Conservation (phyloP, 2,888 invertebrate genomes). For the Taenaris catops region DNA sequence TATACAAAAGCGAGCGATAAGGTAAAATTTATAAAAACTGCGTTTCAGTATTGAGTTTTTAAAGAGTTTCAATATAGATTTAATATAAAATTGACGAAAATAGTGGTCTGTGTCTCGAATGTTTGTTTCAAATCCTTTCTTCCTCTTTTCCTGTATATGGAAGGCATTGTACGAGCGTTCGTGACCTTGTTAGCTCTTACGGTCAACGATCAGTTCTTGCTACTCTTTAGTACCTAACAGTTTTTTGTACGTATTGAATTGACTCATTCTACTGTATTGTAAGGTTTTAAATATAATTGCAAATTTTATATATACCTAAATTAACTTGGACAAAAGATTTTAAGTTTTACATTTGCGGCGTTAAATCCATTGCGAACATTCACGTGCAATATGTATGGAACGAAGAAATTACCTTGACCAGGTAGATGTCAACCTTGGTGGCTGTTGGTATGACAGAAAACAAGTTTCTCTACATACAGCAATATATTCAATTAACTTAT, state of each 20-base stretch:
- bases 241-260: slow-evolving; percentile 54
- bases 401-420: slow-evolving; percentile 57
- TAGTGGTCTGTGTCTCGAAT: no score
- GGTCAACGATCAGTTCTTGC: slow-evolving; percentile 54
- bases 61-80: no score
- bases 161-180: slow-evolving; percentile 63
- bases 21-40: no score
- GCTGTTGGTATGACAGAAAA: slow-evolving; percentile 47
- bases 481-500: slow-evolving; percentile 11
- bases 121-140: no score
- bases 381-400: slow-evolving; percentile 22
- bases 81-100: no score
- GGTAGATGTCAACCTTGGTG: slow-evolving; percentile 55
- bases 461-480: slow-evolving; percentile 33
- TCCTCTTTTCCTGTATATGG: no score
- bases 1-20: no score
- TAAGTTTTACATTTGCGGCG: slow-evolving; percentile 4
- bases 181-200: slow-evolving; percentile 60
- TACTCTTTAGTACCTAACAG: slow-evolving; percentile 35
- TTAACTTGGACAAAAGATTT: slow-evolving; percentile 7
- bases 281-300: slow-evolving; percentile 50
- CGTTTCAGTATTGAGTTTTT: no score
- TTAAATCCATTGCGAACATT: slow-evolving; percentile 18
- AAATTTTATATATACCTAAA: slow-evolving; percentile 33
- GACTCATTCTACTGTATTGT: slow-evolving; percentile 53